Base-by-base conservation (phyloP, 92 coral and sea anemone genomes). In the Palythoa grandiflora region DNA sequence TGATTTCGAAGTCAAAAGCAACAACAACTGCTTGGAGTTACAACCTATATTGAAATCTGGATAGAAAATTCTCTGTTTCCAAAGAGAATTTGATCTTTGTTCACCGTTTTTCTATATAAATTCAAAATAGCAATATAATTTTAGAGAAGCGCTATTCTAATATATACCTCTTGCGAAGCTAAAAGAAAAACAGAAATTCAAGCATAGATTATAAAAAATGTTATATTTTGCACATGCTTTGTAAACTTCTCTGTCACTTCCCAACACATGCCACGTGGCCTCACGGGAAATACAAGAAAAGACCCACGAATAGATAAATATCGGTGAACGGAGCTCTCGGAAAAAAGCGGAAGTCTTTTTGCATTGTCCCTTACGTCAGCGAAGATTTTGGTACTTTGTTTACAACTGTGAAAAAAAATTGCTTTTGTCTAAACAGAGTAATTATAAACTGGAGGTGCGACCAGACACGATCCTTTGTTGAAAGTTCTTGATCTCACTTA, bases 381-480 rank as follows among this genome's bases (percentile, higher is more conserved):
- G 15, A 39, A 68, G 39, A 66, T 12, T 44, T 44, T 44, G 50
- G 66, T 21, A 71, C 61, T 44, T 39, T 74, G 39, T 51, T 47
- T 66, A 8, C 11, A 66, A 44, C 54, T 10, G 17, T 44, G 73
- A 77, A 61, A 65, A 19, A 16, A 80, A 63, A 63, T 68, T 44
- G 66, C 44, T 28, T 47, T 47, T 63, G 59, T 28, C 40, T 21
- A 21, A 80, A 80, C 85, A 80, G 63, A 63, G 55, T 20, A 66
- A 63, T 60, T 8, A 11, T 60, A 11, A 65, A 50, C 48, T 47
- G 63, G 53, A 81, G 86, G 86, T 81, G 75, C 48, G 75, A 66
- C 86, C 86, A 68, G 76, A 81, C 86, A 65, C 14, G 57, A 10
- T 53, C 16, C 1, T 28, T 81, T 65, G 86, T 81, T 81, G 73